Conservation (phyloP, 1,140 invertebrate species). For the Pseudomyrmex flavicornis region DNA sequence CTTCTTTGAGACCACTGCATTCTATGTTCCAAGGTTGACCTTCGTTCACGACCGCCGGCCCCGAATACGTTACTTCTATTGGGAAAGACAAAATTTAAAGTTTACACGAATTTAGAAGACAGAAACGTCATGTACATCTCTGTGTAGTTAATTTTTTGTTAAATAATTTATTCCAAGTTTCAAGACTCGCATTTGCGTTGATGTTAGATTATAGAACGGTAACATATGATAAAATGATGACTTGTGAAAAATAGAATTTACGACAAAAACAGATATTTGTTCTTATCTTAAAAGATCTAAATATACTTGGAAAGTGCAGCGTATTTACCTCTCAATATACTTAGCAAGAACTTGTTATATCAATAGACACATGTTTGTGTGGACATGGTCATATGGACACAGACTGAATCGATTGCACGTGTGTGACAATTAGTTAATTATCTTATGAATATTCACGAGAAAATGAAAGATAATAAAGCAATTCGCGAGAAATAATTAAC, state of each 20-base stretch:
- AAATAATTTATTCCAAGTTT: neutral
- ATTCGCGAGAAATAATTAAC: neutral
- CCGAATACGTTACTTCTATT: slow-evolving; percentile 75
- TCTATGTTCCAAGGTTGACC: slow-evolving; percentile 79
- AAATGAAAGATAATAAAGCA: neutral
- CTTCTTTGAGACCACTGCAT: slow-evolving; percentile 73
- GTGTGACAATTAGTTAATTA: neutral
- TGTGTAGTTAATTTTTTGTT: neutral
- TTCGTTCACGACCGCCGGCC: slow-evolving; percentile 68
- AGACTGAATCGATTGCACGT: neutral
- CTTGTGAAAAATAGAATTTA: neutral
- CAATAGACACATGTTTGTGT: too few relatives aligned
- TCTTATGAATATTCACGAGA: neutral
- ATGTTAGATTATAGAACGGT: neutral
- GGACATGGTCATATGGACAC: neutral
- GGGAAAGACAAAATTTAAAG: slow-evolving; percentile 39
- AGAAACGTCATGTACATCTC: neutral
- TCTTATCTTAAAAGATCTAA: slow-evolving; percentile 11
- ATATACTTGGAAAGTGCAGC: neutral
- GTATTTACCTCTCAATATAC: neutral
- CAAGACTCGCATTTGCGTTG: neutral
- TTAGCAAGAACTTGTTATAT: too few relatives aligned
- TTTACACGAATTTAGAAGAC: neutral
- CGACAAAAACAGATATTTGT: neutral
- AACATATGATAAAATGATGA: neutral